Base-by-base conservation (phyloP, 1,140 invertebrate genomes). In the Lordiphosa stackelbergi region DNA sequence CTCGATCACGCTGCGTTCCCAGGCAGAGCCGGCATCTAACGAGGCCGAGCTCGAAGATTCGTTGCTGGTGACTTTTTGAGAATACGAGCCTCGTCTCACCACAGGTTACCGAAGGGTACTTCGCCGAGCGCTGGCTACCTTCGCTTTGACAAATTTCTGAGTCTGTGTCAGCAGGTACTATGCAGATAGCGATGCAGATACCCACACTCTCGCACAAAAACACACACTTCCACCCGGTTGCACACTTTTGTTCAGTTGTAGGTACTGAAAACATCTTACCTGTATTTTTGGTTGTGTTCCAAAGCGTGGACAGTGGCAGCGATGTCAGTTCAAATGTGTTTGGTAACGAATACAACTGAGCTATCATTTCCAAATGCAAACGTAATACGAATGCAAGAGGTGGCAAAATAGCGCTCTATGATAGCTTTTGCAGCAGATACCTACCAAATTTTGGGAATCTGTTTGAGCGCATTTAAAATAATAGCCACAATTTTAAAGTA, bases 1-100 rank as follows among this genome's bases (percentile, higher is more conserved):
- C 51, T 62, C 66, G 63, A 34, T 48, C 56, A 63, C 63, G 63
- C 63, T 69, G 63, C 40, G 62, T 35, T 56, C 56, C 60, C 19
- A 42, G 36, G 35, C 34, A 51, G 13, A 28, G 5, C 16, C 12
- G 19, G 11, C 31, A 48, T 45, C 28, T 40, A 31, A 24, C 22
- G 46, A 34, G 31, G 7, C 28, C 51, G 22, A 31, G 38, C 16
- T 10, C 10, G 7, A 19, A 37, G 40, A 10, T 52, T 52, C 24
- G 51, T 37, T 42, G 36, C 31, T 52, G 37, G 24, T 41, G 48
- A 53, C 37, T 68, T 55, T 51, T 38, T 13, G 5, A 31, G 57
- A 59, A 43, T 28, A 62, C 37, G 28, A 31, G 28, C 43, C 24
- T 53, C n/a, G 41, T 10, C 24, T 43, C 47, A 9, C 66, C 31